Evolutionary conservation across 1,140 invertebrate genomes (phyloP).

Genomic region (Macrobrachium nipponense): DNA sequence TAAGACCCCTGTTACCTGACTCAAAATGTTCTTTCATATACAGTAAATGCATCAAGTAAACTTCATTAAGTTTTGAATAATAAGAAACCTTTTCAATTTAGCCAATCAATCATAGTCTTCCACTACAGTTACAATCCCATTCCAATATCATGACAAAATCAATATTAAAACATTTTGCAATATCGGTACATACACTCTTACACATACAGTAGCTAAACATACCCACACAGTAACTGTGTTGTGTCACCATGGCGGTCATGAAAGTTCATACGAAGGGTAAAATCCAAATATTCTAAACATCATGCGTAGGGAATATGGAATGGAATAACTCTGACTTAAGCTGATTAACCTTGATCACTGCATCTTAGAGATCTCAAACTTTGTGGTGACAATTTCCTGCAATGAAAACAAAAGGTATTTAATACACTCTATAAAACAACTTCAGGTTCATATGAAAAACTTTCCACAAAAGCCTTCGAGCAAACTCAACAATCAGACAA

Average conservation of each 20-base stretch:
- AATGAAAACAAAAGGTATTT: neutral
- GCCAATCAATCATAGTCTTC: too few relatives aligned
- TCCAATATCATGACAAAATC: neutral
- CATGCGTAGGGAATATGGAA: neutral
- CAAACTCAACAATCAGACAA: neutral
- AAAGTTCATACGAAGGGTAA: neutral
- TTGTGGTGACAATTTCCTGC: conserved; percentile 34
- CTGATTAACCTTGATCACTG: conserved; percentile 3
- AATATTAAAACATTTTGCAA: neutral
- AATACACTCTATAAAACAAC: neutral
- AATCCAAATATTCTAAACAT: neutral
- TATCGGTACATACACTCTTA: too few relatives aligned
- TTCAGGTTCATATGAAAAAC: neutral
- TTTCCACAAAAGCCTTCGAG: neutral
- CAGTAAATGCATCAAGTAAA: too few relatives aligned
- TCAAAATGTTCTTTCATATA: too few relatives aligned
- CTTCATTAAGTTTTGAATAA: too few relatives aligned
- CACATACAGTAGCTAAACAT: neutral
- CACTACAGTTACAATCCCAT: neutral
- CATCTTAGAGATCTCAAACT: conserved; percentile 46
- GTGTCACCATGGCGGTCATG: neutral
- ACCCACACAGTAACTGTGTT: neutral
- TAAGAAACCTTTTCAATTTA: too few relatives aligned
- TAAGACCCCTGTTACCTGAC: too few relatives aligned
- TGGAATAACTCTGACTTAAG: neutral